Conservation (phyloP, 2,797 vertebrate species). For the Lycodopsis pacificus region DNA sequence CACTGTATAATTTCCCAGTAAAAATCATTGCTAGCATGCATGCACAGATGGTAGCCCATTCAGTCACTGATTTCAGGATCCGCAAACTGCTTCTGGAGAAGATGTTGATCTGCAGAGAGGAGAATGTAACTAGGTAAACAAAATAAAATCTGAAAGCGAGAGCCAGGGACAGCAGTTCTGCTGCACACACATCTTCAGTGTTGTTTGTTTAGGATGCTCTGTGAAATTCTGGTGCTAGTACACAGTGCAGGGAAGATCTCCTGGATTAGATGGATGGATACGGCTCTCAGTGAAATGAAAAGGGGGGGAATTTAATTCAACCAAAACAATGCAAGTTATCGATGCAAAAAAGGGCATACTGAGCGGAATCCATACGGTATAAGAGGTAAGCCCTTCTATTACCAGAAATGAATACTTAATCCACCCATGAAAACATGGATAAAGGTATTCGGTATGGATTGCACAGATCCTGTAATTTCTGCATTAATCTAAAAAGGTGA, state of each 20-base stretch:
- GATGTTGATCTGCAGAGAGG: slow-evolving; percentile 29
- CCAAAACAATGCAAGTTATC: neutral
- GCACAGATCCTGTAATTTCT: neutral
- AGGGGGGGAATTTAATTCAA: neutral
- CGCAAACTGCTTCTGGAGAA: slow-evolving; percentile 23
- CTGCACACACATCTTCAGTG: slow-evolving; percentile 33
- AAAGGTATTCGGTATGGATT: neutral
- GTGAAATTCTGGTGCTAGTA: slow-evolving; percentile 20
- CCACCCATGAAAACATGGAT: neutral
- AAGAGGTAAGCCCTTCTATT: neutral
- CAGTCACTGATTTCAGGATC: slow-evolving; percentile 21
- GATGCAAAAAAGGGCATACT: neutral
- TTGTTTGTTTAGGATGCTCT: slow-evolving; percentile 39
- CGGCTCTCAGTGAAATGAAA: neutral
- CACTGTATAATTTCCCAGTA: slow-evolving; percentile 21
- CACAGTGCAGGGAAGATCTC: slow-evolving; percentile 6
- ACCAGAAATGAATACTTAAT: neutral
- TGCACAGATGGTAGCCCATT: slow-evolving; percentile 47
- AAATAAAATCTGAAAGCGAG: slow-evolving; percentile 42
- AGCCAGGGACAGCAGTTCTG: slow-evolving; percentile 19
- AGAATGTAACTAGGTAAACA: slow-evolving; percentile 34
- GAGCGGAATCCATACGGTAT: neutral
- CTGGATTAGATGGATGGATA: slow-evolving; percentile 22
- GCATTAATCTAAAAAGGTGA: neutral
- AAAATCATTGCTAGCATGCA: slow-evolving; percentile 11